Evolutionary conservation across 2,888 invertebrate genomes (phyloP), one percentile per base, ranked within the genome.

Genomic region (Frankliniella fusca): DNA sequence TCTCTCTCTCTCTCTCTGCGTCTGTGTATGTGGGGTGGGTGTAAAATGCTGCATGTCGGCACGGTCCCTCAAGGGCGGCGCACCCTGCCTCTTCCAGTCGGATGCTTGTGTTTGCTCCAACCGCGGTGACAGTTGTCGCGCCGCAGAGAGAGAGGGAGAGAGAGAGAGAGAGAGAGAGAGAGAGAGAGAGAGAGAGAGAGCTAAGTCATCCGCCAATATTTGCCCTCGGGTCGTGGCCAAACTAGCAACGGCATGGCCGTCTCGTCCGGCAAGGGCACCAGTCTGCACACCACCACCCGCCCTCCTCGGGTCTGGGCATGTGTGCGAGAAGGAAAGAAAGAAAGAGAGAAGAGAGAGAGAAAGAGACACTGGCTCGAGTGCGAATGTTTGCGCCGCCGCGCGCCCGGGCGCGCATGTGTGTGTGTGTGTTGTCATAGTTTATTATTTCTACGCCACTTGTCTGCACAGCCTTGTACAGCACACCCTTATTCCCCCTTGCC

Each of bases 41-140:
- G n/a, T n/a, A n/a, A n/a, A n/a, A n/a, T n/a, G 38, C 38, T 38
- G 38, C 38, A 38, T 38, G 38, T 38, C 38, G 38, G 38, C 38
- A 38, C 38, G 38, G 38, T 38, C 38, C 38, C 5, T 5, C 38
- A 38, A 38, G 38, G 38, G 38, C 38, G 38, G 38, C 54, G 12
- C 54, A 7, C 70, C 5, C 70, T 76, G 15, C 54, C 38, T 38
- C 54, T 76, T 76, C 70, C 70, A 76, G 23, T 76, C 70, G 70
- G 70, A 0, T 76, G 70, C 11, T 10, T 27, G 1, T 76, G 70
- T 76, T 76, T 76, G 27, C 70, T 76, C 27, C 27, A 23, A 23
- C 70, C 70, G 70, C 70, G 70, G 70, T 27, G 70, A 76, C 70
- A 76, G 70, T 76, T 76, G 70, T 76, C 70, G 27, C 70, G 70